phyloP scores from a whole-genome alignment of 2,888 invertebrate species.

The Amaurobius ferox region DNA sequence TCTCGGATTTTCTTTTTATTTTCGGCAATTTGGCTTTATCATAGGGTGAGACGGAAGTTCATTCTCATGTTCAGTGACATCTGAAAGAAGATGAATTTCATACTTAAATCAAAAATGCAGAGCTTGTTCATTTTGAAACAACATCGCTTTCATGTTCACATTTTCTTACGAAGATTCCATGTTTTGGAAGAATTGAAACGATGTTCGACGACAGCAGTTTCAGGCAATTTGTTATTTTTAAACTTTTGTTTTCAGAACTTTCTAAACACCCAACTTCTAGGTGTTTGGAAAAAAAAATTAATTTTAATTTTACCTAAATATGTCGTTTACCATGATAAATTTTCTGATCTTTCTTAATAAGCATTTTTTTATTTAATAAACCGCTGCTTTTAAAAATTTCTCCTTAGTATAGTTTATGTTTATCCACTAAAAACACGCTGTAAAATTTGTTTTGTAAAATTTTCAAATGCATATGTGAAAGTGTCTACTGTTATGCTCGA shows the following conservation, averaged over 20 bases:
- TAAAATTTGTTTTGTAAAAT: too few species aligned
- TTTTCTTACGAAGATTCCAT: background rate
- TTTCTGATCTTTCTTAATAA: too few species aligned
- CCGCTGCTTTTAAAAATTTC: too few species aligned
- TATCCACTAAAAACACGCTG: too few species aligned
- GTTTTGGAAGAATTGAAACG: background rate
- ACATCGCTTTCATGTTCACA: slow-evolving; percentile 15
- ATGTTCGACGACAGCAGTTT: background rate
- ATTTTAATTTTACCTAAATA: too few species aligned
- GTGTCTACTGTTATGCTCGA: too few species aligned
- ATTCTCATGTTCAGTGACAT: slow-evolving; percentile 62
- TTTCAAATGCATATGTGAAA: too few species aligned
- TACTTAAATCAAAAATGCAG: slow-evolving; percentile 45
- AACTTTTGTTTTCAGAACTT: background rate
- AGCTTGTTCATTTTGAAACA: slow-evolving; percentile 36
- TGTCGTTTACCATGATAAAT: too few species aligned
- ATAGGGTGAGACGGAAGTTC: slow-evolving; percentile 37
- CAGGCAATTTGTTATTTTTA: background rate
- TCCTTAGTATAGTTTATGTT: too few species aligned
- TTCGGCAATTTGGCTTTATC: slow-evolving; percentile 33
- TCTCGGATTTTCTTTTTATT: slow-evolving; percentile 29
- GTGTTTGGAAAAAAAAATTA: too few species aligned
- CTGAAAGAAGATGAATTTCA: slow-evolving; percentile 50
- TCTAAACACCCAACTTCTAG: too few species aligned
- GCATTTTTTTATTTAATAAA: too few species aligned